phyloP scores from a whole-genome alignment of 2,113 vertebrate species.

The Nothocercus nigrocapillus region DNA sequence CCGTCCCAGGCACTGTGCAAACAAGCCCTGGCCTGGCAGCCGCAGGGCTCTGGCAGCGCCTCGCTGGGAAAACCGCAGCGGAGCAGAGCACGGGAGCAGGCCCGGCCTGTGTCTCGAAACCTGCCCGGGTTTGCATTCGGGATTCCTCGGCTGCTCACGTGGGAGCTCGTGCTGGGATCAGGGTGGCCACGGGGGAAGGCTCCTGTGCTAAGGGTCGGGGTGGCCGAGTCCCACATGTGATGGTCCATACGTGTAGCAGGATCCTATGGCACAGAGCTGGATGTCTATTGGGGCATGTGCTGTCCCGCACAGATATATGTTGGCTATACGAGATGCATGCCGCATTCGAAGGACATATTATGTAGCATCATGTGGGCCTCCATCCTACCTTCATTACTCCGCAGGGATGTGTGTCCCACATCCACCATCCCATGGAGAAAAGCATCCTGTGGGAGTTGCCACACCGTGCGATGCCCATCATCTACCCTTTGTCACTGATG shows the following conservation, averaged over 20 bases:
- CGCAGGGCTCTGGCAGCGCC: background rate
- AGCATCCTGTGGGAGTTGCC: too few relatives aligned
- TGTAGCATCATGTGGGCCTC: too few relatives aligned
- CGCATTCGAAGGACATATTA: background rate
- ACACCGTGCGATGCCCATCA: too few relatives aligned
- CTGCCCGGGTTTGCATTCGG: background rate
- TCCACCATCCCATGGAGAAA: too few relatives aligned
- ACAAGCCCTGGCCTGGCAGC: background rate
- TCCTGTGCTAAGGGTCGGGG: background rate
- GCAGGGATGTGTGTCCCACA: too few relatives aligned
- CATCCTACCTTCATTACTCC: too few relatives aligned
- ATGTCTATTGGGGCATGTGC: fast-evolving
- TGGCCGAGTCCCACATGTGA: background rate
- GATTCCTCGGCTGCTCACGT: background rate
- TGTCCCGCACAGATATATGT: background rate
- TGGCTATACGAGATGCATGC: background rate
- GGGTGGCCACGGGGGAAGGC: too few relatives aligned
- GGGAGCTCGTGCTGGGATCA: background rate
- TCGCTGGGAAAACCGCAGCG: fast-evolving
- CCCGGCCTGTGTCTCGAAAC: too few relatives aligned
- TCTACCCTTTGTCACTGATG: fast-evolving
- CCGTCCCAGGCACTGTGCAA: background rate
- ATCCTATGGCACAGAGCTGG: fast-evolving
- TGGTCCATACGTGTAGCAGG: background rate
- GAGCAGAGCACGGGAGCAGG: background rate